Evolutionary conservation across 2,888 invertebrate genomes (phyloP).

Genomic region (Trichogramma dendrolimi): DNA sequence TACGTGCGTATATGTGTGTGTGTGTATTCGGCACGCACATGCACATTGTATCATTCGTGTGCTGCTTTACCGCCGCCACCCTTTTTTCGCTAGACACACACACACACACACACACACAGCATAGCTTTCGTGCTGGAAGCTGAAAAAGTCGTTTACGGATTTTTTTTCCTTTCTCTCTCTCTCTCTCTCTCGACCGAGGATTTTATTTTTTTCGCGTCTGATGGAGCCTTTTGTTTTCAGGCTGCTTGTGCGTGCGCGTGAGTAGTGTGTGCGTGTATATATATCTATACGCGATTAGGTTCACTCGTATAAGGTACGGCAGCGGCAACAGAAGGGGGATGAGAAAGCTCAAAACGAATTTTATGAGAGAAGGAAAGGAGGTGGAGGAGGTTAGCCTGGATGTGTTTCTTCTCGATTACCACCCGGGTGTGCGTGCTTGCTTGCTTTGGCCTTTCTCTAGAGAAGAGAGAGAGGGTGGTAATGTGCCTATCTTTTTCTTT

Average conservation of each 20-base stretch:
- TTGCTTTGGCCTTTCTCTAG: too few relatives aligned
- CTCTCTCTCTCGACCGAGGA: not conserved
- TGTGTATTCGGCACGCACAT: not conserved
- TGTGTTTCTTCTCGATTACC: conserved; percentile 17
- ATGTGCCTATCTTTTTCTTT: too few relatives aligned
- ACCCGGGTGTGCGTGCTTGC: too few relatives aligned
- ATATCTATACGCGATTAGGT: conserved; percentile 11
- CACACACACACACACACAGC: not conserved
- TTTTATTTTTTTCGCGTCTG: conserved; percentile 1
- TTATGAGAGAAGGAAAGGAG: conserved; percentile 11
- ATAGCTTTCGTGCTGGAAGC: conserved; percentile 4
- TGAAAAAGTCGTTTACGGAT: conserved; percentile 23
- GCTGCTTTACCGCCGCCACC: not conserved
- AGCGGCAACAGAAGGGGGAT: not conserved
- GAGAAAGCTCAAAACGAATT: conserved; percentile 22
- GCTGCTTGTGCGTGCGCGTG: not conserved
- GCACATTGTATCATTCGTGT: not conserved
- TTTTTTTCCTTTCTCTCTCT: not conserved
- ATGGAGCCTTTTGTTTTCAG: conserved; percentile 6
- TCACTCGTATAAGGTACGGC: not conserved
- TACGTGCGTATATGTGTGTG: not conserved
- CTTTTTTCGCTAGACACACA: too few relatives aligned
- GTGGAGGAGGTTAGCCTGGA: not conserved
- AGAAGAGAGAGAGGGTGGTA: too few relatives aligned
- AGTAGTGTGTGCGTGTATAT: too few relatives aligned